Conservation (phyloP, 2,113 vertebrate species). For the Nycticebus coucang region DNA sequence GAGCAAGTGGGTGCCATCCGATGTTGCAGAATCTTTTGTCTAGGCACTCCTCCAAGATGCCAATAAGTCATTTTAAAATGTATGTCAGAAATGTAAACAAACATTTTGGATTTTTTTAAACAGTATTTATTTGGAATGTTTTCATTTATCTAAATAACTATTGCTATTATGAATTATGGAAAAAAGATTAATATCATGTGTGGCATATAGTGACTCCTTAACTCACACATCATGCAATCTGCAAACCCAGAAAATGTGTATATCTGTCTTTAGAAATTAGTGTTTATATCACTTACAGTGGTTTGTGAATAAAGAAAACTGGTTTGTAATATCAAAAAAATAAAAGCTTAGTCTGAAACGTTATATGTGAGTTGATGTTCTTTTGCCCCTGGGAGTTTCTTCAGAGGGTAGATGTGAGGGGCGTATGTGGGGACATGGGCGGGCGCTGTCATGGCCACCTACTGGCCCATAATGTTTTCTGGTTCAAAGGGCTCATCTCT, state of each 20-base stretch:
- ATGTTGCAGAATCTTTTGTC: constrained; percentile 84
- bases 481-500: not conserved
- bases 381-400: constrained; percentile 60
- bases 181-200: constrained; percentile 88
- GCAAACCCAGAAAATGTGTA: constrained; percentile 90
- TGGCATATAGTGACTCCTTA: constrained; percentile 90
- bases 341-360: constrained; percentile 92
- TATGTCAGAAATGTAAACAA: constrained; percentile 90
- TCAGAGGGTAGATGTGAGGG: fast-evolving
- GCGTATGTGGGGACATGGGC: fast-evolving
- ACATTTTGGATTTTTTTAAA: constrained; percentile 88
- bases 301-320: constrained; percentile 93
- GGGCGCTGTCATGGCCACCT: not conserved
- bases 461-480: too few relatives aligned
- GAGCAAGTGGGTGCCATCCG: constrained; percentile 80
- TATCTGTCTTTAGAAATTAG: constrained; percentile 93
- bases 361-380: constrained; percentile 78
- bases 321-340: constrained; percentile 93
- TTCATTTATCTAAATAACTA: constrained; percentile 92
- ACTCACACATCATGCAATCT: constrained; percentile 83
- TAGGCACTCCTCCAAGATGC: constrained; percentile 83
- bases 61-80: constrained; percentile 87
- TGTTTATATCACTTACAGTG: constrained; percentile 92
- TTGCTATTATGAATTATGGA: constrained; percentile 89
- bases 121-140: constrained; percentile 91